A percentile compares a stretch with the other conserved stretches of the same genome.
phyloP scores from a whole-genome alignment of 2,888 invertebrate species.

The Crocallis elinguaria region DNA sequence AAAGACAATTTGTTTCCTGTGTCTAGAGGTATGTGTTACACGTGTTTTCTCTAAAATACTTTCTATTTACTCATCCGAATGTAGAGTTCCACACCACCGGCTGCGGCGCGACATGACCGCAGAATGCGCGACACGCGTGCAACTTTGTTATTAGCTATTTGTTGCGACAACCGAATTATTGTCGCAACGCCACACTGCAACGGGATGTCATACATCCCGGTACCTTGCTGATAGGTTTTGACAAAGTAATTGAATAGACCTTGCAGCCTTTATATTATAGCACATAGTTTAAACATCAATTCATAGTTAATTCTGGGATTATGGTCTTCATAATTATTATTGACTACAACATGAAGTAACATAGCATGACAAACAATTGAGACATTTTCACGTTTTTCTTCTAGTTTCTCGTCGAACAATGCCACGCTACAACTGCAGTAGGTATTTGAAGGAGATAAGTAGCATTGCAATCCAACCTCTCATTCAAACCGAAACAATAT shows the following conservation, averaged over 20 bases:
- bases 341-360: background rate
- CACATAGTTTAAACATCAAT: too few species aligned
- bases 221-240: background rate
- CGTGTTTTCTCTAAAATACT: conserved; percentile 16
- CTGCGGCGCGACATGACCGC: conserved; percentile 12
- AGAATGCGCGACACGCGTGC: conserved; percentile 29
- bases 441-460: conserved; percentile 12
- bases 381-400: conserved; percentile 19
- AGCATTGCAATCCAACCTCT: conserved; percentile 8
- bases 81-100: conserved; percentile 23
- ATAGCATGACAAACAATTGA: conserved; percentile 12
- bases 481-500: conserved; percentile 23
- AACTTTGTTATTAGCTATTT: conserved; percentile 28
- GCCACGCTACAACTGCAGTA: conserved; percentile 9
- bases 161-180: conserved; percentile 24
- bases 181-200: conserved; percentile 19
- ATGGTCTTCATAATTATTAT: background rate
- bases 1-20: background rate
- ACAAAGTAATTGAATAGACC: too few species aligned
- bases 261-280: too few species aligned
- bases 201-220: conserved; percentile 12
- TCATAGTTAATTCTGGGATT: background rate
- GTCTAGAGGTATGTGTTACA: conserved; percentile 2
- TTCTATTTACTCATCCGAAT: conserved; percentile 28
- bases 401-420: conserved; percentile 29